Conservation (phyloP, 1,140 invertebrate species). For the Cardiocondyla obscurior region DNA sequence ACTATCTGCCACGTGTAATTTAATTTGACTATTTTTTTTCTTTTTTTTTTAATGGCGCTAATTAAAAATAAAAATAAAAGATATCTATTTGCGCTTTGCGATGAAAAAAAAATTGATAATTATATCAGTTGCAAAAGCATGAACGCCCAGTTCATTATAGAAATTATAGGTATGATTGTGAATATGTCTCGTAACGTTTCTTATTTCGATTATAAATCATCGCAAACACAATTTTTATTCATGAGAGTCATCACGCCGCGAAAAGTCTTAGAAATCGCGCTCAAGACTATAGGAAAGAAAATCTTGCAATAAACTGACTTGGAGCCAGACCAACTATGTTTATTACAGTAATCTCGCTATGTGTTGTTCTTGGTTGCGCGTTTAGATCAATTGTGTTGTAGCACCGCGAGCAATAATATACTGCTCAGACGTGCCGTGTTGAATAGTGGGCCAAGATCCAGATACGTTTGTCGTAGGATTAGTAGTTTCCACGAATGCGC, state of each 20-base stretch:
- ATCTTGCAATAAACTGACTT: conserved; percentile 61
- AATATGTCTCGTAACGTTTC: conserved; percentile 12
- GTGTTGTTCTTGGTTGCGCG: conserved; percentile 58
- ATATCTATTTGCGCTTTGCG: not conserved
- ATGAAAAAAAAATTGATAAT: conserved; percentile 35
- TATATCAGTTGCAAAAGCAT: conserved; percentile 38
- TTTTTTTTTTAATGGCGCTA: not conserved
- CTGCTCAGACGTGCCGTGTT: conserved; percentile 38
- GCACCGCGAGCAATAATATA: conserved; percentile 59
- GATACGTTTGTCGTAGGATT: conserved; percentile 57
- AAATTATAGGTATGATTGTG: conserved; percentile 13
- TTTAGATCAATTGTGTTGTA: conserved; percentile 64
- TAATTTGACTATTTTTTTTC: not conserved
- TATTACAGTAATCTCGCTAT: conserved; percentile 65
- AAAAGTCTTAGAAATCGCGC: conserved; percentile 23
- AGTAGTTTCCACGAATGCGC: conserved; percentile 43
- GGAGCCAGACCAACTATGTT: conserved; percentile 68
- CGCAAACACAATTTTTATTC: conserved; percentile 39
- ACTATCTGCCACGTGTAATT: not conserved
- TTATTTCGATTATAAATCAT: conserved; percentile 36
- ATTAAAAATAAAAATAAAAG: conserved; percentile 10
- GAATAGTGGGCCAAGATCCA: conserved; percentile 65
- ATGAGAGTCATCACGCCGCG: conserved; percentile 31
- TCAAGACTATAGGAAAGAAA: conserved; percentile 40
- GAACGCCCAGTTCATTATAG: conserved; percentile 4